Base-by-base conservation (phyloP, 2,888 invertebrate genomes). In the Coelogynopora nodosa region DNA sequence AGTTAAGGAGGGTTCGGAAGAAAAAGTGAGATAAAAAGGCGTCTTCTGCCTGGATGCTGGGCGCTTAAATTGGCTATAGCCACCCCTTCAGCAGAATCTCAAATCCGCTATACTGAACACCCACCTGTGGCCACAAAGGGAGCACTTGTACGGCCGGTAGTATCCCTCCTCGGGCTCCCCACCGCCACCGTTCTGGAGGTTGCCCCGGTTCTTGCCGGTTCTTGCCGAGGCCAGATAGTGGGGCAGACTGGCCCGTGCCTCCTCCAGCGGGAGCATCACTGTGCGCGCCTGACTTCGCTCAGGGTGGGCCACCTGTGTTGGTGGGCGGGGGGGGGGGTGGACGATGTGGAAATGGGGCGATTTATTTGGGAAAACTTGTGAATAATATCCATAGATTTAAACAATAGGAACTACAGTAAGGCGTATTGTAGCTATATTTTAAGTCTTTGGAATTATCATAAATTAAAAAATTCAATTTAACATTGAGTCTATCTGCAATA, bases 121-220 rank as follows among this genome's bases (percentile, higher is more conserved):
- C 1, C 5, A 85, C 86, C 87, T 23, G 30, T 87, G 87, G 0
- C 87, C 94, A 92, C 97, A 97, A 18, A 95, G 93, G 0, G 97
- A 97, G 92, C 97, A 97, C 92, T 96, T 96, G 91, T 96, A 97
- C 0, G 96, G 96, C 91, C 96, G 96, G 82, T 89, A 89, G 13
- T 87, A 87, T 5, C 87, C 87, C 30, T 87, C 87, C 26, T 82
- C 87, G 0, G 80, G 67, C 23, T 87, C 87, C 28, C 30, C 31
- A 0, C 27, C 27, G 29, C 27, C 67, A 0, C 30, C 30, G 26
- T 67, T 80, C n/a, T 29, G 28, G 5, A 28, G 28, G 18, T 18
- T 18, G 26, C 31, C 31, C 26, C 85, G 26, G 67, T 28, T 29
- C 85, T 85, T 74, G 67, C 83, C 26, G 30, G 27, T 74, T 82